These are phyloP conservation scores for Dryadula phaetusa DNA, from an alignment of 2,888 invertebrate species.

Conservation along the genomic window DNA sequence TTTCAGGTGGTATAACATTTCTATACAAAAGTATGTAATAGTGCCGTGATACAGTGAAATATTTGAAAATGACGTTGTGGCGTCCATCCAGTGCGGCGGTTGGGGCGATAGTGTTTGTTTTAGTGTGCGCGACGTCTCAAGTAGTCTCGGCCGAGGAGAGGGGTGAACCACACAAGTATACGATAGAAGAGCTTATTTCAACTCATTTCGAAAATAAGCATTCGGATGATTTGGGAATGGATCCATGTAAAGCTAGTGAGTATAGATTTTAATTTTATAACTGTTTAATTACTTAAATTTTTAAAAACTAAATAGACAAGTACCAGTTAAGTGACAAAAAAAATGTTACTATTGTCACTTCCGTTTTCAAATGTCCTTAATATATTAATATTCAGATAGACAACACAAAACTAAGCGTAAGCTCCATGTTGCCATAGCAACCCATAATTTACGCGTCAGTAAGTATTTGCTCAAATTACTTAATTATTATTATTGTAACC, in stretches of 20 bases:
- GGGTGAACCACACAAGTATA: slow-evolving; percentile 81
- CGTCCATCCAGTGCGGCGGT: slow-evolving; percentile 58
- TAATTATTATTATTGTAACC: no score
- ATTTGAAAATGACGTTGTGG: slow-evolving; percentile 63
- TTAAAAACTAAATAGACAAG: no score
- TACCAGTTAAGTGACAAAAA: no score
- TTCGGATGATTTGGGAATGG: slow-evolving; percentile 91
- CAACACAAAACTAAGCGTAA: no score
- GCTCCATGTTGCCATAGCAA: no score
- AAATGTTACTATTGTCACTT: no score
- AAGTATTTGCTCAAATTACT: no score
- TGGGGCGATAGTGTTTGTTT: slow-evolving; percentile 61
- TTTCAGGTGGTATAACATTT: slow-evolving; percentile 64
- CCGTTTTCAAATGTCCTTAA: no score
- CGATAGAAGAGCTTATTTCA: slow-evolving; percentile 87
- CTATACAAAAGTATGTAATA: slow-evolving; percentile 63
- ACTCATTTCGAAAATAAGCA: slow-evolving; percentile 87
- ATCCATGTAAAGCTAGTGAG: slow-evolving; percentile 95
- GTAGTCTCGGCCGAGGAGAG: slow-evolving; percentile 62
- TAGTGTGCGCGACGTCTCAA: slow-evolving; percentile 56
- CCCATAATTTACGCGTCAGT: no score
- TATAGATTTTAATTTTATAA: slow-evolving; percentile 40
- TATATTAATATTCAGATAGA: no score
- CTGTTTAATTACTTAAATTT: background rate
- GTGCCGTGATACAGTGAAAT: slow-evolving; percentile 57